Percentiles rank a stretch among this genome's conserved stretches.
phyloP scores from a whole-genome alignment of 2,113 vertebrate species.

The Speoplatyrhinus poulsoni region DNA sequence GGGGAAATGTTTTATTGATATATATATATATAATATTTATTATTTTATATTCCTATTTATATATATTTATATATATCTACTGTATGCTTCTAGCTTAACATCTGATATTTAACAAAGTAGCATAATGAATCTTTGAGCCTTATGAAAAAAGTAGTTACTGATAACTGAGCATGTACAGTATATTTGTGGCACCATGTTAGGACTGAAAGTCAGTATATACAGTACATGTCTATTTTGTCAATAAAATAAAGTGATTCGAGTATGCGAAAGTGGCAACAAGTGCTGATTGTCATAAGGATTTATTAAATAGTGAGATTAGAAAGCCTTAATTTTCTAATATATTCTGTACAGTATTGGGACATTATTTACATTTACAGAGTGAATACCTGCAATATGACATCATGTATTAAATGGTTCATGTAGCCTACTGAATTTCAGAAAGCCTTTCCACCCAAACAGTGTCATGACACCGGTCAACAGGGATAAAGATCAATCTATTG shows the following conservation, averaged over 20 bases:
- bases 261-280: neutral
- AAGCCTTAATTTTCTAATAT: constrained; percentile 15
- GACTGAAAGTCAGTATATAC: neutral
- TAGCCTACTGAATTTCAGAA: neutral
- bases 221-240: neutral
- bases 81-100: constrained; percentile 25
- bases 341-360: constrained; percentile 32
- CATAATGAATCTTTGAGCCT: neutral
- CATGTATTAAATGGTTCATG: constrained; percentile 10
- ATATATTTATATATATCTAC: constrained; percentile 20
- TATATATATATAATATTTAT: too few relatives aligned
- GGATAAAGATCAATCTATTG: constrained; percentile 21
- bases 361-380: constrained; percentile 52
- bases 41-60: too few relatives aligned
- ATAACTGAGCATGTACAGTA: too few relatives aligned
- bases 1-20: constrained; percentile 34
- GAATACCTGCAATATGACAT: constrained; percentile 29
- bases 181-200: too few relatives aligned
- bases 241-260: neutral
- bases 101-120: neutral
- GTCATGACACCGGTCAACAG: constrained; percentile 15
- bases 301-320: constrained; percentile 33
- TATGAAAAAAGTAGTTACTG: neutral
- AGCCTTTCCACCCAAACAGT: constrained; percentile 19
- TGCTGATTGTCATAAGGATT: neutral